A percentile compares a stretch with the other conserved stretches of the same genome.
Conservation (phyloP, 2,113 vertebrate genomes). For the Ceyx cyanopectus region DNA sequence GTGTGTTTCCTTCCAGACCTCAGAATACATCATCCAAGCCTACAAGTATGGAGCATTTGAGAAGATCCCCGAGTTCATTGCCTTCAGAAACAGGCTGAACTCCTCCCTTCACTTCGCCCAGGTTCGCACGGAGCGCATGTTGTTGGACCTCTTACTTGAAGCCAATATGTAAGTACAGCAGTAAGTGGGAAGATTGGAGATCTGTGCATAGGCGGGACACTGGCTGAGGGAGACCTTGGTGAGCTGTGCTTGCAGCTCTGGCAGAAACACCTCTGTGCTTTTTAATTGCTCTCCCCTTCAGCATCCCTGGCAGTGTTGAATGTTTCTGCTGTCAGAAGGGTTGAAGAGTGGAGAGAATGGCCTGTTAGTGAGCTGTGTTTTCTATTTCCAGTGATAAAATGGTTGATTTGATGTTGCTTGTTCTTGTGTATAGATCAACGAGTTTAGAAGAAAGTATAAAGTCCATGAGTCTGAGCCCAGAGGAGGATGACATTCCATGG, state of each 20-base stretch:
- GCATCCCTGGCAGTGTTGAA: neutral
- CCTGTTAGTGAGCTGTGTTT: neutral
- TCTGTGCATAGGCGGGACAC: no score
- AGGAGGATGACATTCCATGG: slow-evolving; percentile 98
- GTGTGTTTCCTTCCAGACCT: slow-evolving; percentile 87
- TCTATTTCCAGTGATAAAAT: neutral
- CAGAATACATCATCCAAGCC: slow-evolving; percentile 99
- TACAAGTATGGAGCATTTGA: slow-evolving; percentile 99
- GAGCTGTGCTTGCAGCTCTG: neutral
- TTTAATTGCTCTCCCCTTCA: neutral
- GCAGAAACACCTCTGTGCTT: neutral
- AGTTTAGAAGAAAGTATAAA: slow-evolving; percentile 96
- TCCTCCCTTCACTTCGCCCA: slow-evolving; percentile 98
- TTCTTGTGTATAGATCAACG: slow-evolving; percentile 77
- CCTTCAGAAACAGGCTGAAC: slow-evolving; percentile 94
- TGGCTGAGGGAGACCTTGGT: neutral
- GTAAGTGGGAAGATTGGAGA: neutral
- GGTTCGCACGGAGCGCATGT: slow-evolving; percentile 95
- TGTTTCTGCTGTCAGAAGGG: neutral
- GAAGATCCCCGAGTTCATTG: slow-evolving; percentile 99
- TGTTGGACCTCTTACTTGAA: slow-evolving; percentile 95
- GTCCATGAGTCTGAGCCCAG: slow-evolving; percentile 92
- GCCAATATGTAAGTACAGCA: slow-evolving; percentile 90
- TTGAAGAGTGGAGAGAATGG: neutral
- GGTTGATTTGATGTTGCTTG: neutral